These are phyloP conservation scores for Epinotia brunnichana DNA, from an alignment of 2,888 invertebrate genomes.

Conservation along the genomic window DNA sequence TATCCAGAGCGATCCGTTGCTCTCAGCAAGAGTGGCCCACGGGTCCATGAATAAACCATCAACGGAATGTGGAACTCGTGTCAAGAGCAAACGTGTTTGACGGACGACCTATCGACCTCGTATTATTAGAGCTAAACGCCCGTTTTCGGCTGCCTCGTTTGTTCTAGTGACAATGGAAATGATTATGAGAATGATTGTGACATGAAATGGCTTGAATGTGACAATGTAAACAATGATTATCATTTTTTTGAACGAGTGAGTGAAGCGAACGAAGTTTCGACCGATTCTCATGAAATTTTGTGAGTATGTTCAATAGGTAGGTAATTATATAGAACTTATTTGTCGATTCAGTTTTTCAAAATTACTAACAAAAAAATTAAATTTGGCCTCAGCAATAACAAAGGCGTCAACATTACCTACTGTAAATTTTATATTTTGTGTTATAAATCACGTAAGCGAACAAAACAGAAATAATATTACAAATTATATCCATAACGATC, in stretches of 20 bases:
- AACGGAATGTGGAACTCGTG: conserved; percentile 70
- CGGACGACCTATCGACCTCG: conserved; percentile 55
- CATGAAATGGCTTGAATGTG: background rate
- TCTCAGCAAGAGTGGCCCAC: conserved; percentile 49
- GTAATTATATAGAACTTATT: no score
- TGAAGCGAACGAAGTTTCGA: no score
- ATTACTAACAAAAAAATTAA: no score
- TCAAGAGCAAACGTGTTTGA: conserved; percentile 68
- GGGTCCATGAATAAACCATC: conserved; percentile 72
- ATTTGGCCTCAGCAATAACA: no score
- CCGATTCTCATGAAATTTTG: no score
- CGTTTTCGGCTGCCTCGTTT: conserved; percentile 33
- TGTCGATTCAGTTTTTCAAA: no score
- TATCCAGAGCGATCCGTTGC: conserved; percentile 56
- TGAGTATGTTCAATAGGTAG: no score
- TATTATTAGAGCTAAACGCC: conserved; percentile 53
- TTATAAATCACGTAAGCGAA: background rate
- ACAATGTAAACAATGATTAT: background rate
- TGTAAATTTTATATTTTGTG: no score
- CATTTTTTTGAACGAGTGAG: no score
- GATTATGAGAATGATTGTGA: conserved; percentile 3
- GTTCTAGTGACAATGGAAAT: conserved; percentile 9
- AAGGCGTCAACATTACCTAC: no score
- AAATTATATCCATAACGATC: background rate
- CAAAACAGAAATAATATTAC: background rate